phyloP scores from a whole-genome alignment of 2,797 vertebrate genomes.

The Pantherophis vulpinus region DNA sequence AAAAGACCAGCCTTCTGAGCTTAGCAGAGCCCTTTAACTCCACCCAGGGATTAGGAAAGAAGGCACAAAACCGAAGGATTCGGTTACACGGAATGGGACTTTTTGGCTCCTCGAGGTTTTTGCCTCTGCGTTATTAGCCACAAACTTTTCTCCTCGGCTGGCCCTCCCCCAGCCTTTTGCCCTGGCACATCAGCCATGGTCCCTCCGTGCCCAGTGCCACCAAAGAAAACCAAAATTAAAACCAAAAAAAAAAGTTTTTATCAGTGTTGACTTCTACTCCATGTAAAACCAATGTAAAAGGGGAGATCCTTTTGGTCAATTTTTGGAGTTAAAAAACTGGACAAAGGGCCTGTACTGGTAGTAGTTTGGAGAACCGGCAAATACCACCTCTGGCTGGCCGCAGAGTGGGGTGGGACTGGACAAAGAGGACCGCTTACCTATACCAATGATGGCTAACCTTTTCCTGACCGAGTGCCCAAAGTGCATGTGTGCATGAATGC shows the following conservation, averaged over 20 bases:
- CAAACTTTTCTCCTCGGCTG: too few relatives aligned
- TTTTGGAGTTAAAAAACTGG: background rate
- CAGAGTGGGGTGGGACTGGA: too few relatives aligned
- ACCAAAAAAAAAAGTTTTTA: background rate
- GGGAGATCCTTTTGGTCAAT: background rate
- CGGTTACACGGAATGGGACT: background rate
- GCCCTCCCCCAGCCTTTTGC: too few relatives aligned
- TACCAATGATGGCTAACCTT: too few relatives aligned
- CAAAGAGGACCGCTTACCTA: background rate
- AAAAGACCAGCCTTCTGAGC: background rate
- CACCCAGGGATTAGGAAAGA: background rate
- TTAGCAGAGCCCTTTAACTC: background rate
- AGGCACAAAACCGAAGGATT: background rate
- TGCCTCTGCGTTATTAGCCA: too few relatives aligned
- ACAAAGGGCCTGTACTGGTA: too few relatives aligned
- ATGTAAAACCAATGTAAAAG: background rate
- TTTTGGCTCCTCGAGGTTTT: too few relatives aligned
- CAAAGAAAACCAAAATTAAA: background rate
- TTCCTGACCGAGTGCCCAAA: too few relatives aligned
- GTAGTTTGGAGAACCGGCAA: too few relatives aligned
- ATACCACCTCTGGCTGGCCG: too few relatives aligned
- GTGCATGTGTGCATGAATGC: too few relatives aligned
- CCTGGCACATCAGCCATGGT: too few relatives aligned
- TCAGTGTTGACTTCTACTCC: background rate
- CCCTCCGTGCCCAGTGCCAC: background rate